A percentile compares a stretch with the other conserved stretches of the same genome.
Evolutionary conservation across 2,888 invertebrate species (phyloP).

Genomic region (Drosophila pseudotalamancana): DNA sequence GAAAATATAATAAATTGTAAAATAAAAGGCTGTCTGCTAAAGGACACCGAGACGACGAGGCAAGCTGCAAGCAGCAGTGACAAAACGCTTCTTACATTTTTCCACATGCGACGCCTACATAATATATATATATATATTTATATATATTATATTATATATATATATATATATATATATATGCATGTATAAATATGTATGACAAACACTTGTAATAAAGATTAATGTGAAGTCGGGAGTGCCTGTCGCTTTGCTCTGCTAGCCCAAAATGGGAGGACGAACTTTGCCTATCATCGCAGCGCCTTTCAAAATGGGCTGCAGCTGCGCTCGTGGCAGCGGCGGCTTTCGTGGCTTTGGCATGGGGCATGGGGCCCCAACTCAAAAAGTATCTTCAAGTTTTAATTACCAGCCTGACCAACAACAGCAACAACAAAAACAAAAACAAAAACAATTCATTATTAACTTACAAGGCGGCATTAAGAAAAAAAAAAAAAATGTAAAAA

Average conservation of each 20-base stretch:
- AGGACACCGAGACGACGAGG: slow-evolving; percentile 14
- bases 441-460: slow-evolving; percentile 74
- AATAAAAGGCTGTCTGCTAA: slow-evolving; percentile 57
- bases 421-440: slow-evolving; percentile 27
- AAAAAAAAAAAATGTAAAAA: slow-evolving; percentile 20
- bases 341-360: slow-evolving; percentile 34
- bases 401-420: slow-evolving; percentile 66
- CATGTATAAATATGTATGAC: slow-evolving; percentile 35
- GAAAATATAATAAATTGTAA: slow-evolving; percentile 73
- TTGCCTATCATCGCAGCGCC: slow-evolving; percentile 55
- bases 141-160: background rate
- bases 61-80: slow-evolving; percentile 11
- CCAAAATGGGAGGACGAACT: slow-evolving; percentile 50
- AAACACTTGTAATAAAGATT: slow-evolving; percentile 79
- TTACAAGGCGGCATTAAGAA: slow-evolving; percentile 45
- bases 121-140: slow-evolving; percentile 1
- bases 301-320: slow-evolving; percentile 56
- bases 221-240: slow-evolving; percentile 49
- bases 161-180: background rate
- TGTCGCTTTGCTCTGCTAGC: slow-evolving; percentile 26
- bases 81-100: slow-evolving; percentile 57
- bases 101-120: slow-evolving; percentile 51
- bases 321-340: slow-evolving; percentile 26
- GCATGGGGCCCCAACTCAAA: slow-evolving; percentile 57
- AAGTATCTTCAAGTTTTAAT: slow-evolving; percentile 77